Conservation (phyloP, 1,140 invertebrate genomes). For the Macrobrachium rosenbergii region DNA sequence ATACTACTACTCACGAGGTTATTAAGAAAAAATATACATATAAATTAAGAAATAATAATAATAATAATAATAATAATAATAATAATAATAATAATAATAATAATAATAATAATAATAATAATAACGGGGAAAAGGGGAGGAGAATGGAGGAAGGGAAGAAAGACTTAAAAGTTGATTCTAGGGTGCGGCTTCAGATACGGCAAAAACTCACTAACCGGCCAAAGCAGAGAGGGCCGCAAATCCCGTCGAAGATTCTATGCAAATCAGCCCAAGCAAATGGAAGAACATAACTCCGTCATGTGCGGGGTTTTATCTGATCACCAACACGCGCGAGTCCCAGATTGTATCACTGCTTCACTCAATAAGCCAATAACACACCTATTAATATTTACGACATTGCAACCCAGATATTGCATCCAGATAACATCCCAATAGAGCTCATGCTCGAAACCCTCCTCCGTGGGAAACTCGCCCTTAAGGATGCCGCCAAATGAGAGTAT, state of each 20-base stretch:
- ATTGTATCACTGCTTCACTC: conserved; percentile 11
- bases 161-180: conserved; percentile 7
- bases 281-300: background rate
- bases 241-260: background rate
- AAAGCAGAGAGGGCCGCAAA: background rate
- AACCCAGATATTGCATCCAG: background rate
- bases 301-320: too few relatives aligned
- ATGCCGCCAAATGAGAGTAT: too few relatives aligned
- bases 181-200: background rate
- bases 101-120: too few relatives aligned
- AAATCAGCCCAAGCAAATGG: background rate
- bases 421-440: background rate
- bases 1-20: too few relatives aligned
- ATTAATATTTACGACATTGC: conserved; percentile 16
- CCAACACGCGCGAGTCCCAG: background rate
- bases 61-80: too few relatives aligned
- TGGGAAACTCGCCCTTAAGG: too few relatives aligned
- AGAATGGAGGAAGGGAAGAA: background rate
- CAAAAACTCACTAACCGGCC: background rate
- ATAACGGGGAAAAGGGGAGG: too few relatives aligned
- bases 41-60: too few relatives aligned
- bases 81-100: too few relatives aligned
- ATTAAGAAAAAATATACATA: too few relatives aligned
- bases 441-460: background rate
- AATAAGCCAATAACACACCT: conserved; percentile 22